These are phyloP conservation scores for Amblyopsis rosae DNA, from an alignment of 2,113 vertebrate genomes.

Conservation along the genomic window DNA sequence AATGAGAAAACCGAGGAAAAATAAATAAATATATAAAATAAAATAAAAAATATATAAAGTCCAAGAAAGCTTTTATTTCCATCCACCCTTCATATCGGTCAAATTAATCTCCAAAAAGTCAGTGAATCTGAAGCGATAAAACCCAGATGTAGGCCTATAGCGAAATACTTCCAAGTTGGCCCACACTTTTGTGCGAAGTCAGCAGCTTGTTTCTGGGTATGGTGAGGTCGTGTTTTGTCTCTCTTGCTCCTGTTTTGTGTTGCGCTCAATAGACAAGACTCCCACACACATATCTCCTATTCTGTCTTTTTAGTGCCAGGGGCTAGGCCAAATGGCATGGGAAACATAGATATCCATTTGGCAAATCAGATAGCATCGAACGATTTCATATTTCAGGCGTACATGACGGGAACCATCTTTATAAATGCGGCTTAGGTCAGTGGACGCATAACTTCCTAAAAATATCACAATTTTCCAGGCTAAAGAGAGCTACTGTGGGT, in stretches of 20 bases:
- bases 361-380: neutral
- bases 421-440: neutral
- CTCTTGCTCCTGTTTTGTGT: slow-evolving; percentile 40
- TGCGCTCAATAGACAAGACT: slow-evolving; percentile 74
- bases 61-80: too few relatives aligned
- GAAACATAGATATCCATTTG: neutral
- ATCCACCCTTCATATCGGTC: too few relatives aligned
- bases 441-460: neutral
- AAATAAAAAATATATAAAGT: too few relatives aligned
- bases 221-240: slow-evolving; percentile 15
- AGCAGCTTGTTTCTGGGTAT: slow-evolving; percentile 9
- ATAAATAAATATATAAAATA: too few relatives aligned
- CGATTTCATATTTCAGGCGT: neutral
- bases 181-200: slow-evolving; percentile 5
- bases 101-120: too few relatives aligned
- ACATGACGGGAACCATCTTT: neutral
- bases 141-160: too few relatives aligned
- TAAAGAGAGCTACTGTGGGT: slow-evolving; percentile 23
- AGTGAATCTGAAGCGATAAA: too few relatives aligned
- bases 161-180: too few relatives aligned
- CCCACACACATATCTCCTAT: slow-evolving; percentile 82
- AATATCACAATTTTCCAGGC: neutral
- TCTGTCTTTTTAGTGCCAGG: slow-evolving; percentile 21
- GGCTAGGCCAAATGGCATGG: slow-evolving; percentile 25
- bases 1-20: too few relatives aligned